Base-by-base conservation (phyloP, 2,113 vertebrate genomes). In the Zootoca vivipara region DNA sequence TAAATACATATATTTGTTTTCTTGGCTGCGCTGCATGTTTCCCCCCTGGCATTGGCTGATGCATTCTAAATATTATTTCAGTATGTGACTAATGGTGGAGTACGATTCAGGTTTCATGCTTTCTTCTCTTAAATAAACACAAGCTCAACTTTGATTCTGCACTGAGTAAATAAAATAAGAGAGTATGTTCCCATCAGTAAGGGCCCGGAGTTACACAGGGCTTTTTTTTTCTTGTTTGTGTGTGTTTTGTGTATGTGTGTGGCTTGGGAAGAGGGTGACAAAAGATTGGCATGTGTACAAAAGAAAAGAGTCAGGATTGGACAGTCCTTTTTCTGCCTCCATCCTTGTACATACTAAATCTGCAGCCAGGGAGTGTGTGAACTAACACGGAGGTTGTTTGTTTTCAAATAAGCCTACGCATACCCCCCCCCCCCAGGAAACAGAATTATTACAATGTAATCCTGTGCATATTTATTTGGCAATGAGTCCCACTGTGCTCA, bases 61-160 rank as follows among this genome's bases (percentile, higher is more conserved):
- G 3, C 65, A 40, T 92, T 92, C 72, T 70, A 79, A 77, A 65
- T 83, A 90, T 85, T 75, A 91, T 93, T 94, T 93, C 73, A 90
- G 58, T 92, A 62, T 82, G 89, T 78, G 73, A 67, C 42, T 90
- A 89, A 89, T 0, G 0, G 28, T 87, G 0, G n/a, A 89, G 79
- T 83, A 84, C 81, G 22, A 40, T 70, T 92, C 84, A 87, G 69
- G 20, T 92, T 94, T 94, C 64, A 73, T 35, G 83, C 30, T 75
- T 91, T 92, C 38, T 73, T 83, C 93, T 38, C 77, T 93, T 42
- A 70, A 24, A 42, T 80, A 92, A 95, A 90, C 56, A 86, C 75
- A 69, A 90, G 79, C 2, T 69, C 72, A 90, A 89, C 56, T 87
- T 10, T 85, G 85, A 93, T 91, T 94, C n/a, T 74, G 67, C 7